phyloP scores from a whole-genome alignment of 2,113 vertebrate genomes.

The Paramormyrops kingsleyae region DNA sequence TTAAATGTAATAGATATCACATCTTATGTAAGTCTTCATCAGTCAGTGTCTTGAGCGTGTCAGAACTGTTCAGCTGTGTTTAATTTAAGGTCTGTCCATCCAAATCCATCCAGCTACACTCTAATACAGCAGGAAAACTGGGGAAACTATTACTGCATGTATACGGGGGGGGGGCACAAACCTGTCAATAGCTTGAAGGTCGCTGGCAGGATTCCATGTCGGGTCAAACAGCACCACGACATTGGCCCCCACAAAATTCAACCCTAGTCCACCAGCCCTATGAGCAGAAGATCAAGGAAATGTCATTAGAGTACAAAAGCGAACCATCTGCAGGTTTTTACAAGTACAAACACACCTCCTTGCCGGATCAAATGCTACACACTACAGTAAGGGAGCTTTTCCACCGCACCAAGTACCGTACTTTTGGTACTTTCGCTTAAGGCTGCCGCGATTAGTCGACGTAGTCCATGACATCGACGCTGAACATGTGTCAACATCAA shows the following conservation, averaged over 20 bases:
- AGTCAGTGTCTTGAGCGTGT: not conserved
- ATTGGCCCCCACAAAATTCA: slow-evolving; percentile 95
- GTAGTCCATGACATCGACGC: no score
- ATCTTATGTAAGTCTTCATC: not conserved
- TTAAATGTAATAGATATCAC: not conserved
- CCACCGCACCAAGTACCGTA: no score
- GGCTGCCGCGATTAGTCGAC: no score
- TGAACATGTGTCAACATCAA: no score
- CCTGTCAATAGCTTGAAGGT: slow-evolving; percentile 97
- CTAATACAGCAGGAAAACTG: not conserved
- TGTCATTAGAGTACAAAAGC: not conserved
- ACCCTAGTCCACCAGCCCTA: slow-evolving; percentile 91
- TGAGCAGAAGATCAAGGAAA: slow-evolving; percentile 10
- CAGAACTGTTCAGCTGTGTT: not conserved
- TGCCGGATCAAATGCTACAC: not conserved
- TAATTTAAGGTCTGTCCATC: not conserved
- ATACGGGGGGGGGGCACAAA: slow-evolving; percentile 28
- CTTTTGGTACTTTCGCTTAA: no score
- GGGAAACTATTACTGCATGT: not conserved
- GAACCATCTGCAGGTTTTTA: not conserved
- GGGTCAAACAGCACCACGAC: slow-evolving; percentile 92
- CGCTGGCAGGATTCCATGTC: slow-evolving; percentile 96
- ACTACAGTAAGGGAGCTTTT: no score
- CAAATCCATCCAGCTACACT: not conserved
- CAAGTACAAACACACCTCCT: not conserved